Evolutionary conservation across 2,888 invertebrate species (phyloP), one percentile per base, ranked within the genome.

Genomic region (Microctonus hyperodae): DNA sequence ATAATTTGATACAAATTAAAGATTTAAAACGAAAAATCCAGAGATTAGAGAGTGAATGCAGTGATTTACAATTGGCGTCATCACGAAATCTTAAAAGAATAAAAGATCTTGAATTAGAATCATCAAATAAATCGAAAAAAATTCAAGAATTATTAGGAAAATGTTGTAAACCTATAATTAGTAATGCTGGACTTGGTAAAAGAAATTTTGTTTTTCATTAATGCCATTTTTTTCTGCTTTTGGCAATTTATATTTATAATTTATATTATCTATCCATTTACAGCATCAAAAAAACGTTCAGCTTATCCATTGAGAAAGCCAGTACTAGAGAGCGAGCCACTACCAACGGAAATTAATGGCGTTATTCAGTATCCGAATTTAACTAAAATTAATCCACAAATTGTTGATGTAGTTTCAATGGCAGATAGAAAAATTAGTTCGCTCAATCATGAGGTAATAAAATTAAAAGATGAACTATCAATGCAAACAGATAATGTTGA

Each of bases 91-190:
- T 87, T 16, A 83, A 86, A 76, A 90, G 88, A 81, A 85, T 90
- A 16, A 88, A 88, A 74, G 85, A 86, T 70, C 80, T 92, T 50
- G 89, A 90, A 78, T 87, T 87, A 59, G 90, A 91, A 73, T 85
- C 91, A 6, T 82, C 87, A 48, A 88, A 87, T 73, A 88, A 87
- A 72, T 84, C 86, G 1, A 86, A 86, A 70, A 83, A 84, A 72
- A 87, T 88, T 69, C 79, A 86, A 22, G 84, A 86, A 67, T 79
- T 88, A 10, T 86, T 87, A 77, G 82, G 81, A 68, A 82, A 85
- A 75, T 82, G 81, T 71, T 76, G 77, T 53, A 83, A 83, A 64
- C 82, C 84, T n/a, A 75, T 79, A 56, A 76, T 83, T 57, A 79
- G 75, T 69, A 83, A 83, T 73, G 76, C 73, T 57, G 73, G 75